Conservation (phyloP, 2,888 invertebrate species). For the Formica aserva region DNA sequence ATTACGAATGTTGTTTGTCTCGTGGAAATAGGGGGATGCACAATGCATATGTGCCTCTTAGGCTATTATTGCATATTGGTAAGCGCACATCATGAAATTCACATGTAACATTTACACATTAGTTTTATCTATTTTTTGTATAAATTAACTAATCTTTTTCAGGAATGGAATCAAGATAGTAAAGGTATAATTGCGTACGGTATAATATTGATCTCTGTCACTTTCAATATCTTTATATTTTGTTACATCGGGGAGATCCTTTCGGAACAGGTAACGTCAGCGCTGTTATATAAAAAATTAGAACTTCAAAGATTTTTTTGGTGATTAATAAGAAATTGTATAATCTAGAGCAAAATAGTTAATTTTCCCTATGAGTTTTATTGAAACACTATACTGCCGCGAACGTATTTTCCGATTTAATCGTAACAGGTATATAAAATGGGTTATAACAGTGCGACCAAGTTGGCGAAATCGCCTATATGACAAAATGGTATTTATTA, state of each 20-base stretch:
- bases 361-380: background rate
- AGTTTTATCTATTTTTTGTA: background rate
- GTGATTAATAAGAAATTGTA: background rate
- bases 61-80: slow-evolving; percentile 79
- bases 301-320: background rate
- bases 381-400: slow-evolving; percentile 5
- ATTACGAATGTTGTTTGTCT: slow-evolving; percentile 75
- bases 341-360: background rate
- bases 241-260: slow-evolving; percentile 70
- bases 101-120: background rate
- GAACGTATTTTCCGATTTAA: slow-evolving; percentile 2
- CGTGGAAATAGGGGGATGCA: slow-evolving; percentile 77
- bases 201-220: slow-evolving; percentile 61
- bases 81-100: slow-evolving; percentile 21
- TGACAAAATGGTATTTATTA: slow-evolving; percentile 78
- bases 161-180: slow-evolving; percentile 63
- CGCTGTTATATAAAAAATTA: background rate
- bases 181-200: slow-evolving; percentile 45
- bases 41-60: slow-evolving; percentile 78
- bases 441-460: slow-evolving; percentile 70
- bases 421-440: slow-evolving; percentile 23
- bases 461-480: slow-evolving; percentile 77
- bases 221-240: slow-evolving; percentile 68
- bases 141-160: slow-evolving; percentile 32
- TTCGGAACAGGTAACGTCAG: slow-evolving; percentile 66